Percentiles rank a stretch among this genome's conserved stretches.
Conservation (phyloP, 2,888 invertebrate genomes). For the Himalopsyche tibetana region DNA sequence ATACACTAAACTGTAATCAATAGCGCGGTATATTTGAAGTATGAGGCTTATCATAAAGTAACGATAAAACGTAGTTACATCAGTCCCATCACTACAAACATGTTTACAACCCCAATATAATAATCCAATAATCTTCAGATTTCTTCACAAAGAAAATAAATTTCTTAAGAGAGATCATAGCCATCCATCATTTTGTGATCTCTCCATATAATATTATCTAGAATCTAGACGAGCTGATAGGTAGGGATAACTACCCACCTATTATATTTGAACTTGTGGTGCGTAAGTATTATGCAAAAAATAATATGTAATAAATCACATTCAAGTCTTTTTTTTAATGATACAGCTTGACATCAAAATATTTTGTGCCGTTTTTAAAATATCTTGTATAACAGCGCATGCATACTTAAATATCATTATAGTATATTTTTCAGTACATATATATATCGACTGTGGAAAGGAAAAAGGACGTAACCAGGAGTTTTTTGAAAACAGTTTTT, state of each 20-base stretch:
- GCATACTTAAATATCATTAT: too few relatives aligned
- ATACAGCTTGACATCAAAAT: neutral
- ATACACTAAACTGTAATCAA: too few relatives aligned
- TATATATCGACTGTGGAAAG: too few relatives aligned
- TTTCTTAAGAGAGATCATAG: constrained; percentile 22
- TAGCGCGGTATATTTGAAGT: too few relatives aligned
- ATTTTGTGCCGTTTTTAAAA: too few relatives aligned
- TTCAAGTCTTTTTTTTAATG: neutral
- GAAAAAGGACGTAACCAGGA: too few relatives aligned
- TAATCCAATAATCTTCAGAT: constrained; percentile 29
- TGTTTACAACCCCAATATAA: constrained; percentile 20
- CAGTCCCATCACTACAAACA: neutral
- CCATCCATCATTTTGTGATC: constrained; percentile 19
- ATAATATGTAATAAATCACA: neutral
- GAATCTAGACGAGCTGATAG: neutral
- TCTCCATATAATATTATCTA: constrained; percentile 26
- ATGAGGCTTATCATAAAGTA: too few relatives aligned
- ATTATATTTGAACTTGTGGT: neutral
- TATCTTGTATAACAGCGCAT: too few relatives aligned
- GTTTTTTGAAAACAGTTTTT: too few relatives aligned
- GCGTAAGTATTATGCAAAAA: neutral
- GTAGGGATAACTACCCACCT: neutral
- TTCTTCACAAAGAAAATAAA: constrained; percentile 22
- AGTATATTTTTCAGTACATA: too few relatives aligned
- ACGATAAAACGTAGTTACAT: too few relatives aligned